Evolutionary conservation across 2,113 vertebrate genomes (phyloP).

Genomic region (Hyperoodon ampullatus): DNA sequence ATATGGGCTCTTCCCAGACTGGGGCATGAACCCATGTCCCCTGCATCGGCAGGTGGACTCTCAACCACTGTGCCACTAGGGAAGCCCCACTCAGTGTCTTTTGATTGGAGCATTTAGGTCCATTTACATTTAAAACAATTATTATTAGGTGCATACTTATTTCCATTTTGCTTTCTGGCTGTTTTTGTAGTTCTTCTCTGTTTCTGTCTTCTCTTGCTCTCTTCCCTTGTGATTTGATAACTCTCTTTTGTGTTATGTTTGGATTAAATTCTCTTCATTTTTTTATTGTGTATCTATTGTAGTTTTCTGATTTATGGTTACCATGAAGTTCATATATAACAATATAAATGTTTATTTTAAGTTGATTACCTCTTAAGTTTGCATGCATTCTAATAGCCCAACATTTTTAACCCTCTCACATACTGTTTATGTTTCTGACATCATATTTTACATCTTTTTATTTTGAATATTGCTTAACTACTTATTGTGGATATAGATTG

Average conservation of each 20-base stretch:
- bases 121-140: background rate
- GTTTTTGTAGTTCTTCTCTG: background rate
- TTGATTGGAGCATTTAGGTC: background rate
- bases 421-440: background rate
- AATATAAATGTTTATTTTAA: background rate
- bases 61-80: too few species aligned
- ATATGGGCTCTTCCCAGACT: too few species aligned
- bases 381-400: background rate
- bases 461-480: background rate
- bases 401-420: background rate
- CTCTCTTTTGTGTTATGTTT: background rate
- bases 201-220: background rate
- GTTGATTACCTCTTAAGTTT: background rate
- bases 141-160: too few species aligned
- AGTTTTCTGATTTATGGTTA: background rate
- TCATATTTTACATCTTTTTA: background rate
- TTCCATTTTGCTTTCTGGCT: background rate
- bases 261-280: background rate
- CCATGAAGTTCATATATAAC: background rate
- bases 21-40: too few species aligned
- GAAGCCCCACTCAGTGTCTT: background rate
- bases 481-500: background rate
- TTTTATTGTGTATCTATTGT: background rate
- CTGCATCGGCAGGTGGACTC: too few species aligned
- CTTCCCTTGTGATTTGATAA: background rate